phyloP scores from a whole-genome alignment of 30 jellyfish, hydroid and myxozoan genomes.

The Cassiopea xamachana region DNA sequence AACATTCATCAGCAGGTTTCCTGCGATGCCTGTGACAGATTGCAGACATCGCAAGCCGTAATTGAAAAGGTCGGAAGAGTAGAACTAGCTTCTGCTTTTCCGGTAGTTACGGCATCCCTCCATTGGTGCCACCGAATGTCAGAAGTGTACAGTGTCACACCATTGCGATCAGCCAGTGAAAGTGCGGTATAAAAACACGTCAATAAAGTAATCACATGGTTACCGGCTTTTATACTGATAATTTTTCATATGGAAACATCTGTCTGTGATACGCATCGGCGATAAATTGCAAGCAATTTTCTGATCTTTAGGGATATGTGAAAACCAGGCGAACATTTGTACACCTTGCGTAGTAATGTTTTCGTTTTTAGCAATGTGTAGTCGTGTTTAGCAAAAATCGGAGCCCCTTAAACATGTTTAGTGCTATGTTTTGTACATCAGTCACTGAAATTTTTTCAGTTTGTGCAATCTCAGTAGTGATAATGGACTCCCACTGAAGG shows the following conservation, averaged over 20 bases:
- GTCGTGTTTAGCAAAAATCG: no score
- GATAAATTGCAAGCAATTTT: not conserved
- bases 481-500: no score
- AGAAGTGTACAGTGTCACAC: not conserved
- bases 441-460: no score
- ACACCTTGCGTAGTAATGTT: no score
- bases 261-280: not conserved
- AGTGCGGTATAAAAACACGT: not conserved
- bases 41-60: not conserved
- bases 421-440: no score
- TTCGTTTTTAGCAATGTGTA: no score
- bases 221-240: not conserved
- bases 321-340: not conserved
- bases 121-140: not conserved
- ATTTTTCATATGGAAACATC: not conserved
- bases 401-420: no score
- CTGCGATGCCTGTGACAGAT: not conserved
- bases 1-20: not conserved
- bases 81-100: not conserved
- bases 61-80: not conserved
- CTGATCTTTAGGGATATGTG: not conserved
- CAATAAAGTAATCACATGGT: not conserved
- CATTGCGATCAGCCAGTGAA: not conserved
- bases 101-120: not conserved
- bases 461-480: no score